phyloP scores from a whole-genome alignment of 2,888 invertebrate species.

The Hypolimnas misippus region DNA sequence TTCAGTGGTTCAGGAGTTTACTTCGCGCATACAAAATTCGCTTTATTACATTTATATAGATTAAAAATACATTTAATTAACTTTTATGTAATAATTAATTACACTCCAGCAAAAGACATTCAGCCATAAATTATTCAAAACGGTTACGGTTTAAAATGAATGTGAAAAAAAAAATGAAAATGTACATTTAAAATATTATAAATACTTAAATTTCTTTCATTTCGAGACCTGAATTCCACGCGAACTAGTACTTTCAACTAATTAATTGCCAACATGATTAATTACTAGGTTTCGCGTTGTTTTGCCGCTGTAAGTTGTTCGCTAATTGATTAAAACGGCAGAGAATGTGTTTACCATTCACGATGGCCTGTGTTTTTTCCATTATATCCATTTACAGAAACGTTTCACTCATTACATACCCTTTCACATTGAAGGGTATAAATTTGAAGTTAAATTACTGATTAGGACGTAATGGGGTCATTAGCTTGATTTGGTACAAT shows the following conservation, averaged over 20 bases:
- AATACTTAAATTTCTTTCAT: neutral
- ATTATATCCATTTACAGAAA: slow-evolving; percentile 37
- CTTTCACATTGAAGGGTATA: slow-evolving; percentile 39
- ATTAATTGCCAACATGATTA: slow-evolving; percentile 11
- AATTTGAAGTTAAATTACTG: slow-evolving; percentile 39
- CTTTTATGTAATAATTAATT: neutral
- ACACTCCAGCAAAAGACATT: neutral
- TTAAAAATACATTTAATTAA: neutral
- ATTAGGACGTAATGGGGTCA: slow-evolving; percentile 38
- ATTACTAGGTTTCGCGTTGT: slow-evolving; percentile 15
- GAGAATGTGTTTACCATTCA: slow-evolving; percentile 36
- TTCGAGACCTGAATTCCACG: neutral
- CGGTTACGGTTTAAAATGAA: neutral
- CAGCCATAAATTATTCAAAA: neutral
- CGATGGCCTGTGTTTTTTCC: slow-evolving; percentile 37
- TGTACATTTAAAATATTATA: neutral
- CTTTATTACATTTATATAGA: too few relatives aligned
- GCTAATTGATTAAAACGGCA: slow-evolving; percentile 33
- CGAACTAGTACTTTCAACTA: slow-evolving; percentile 10
- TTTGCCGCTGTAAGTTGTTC: slow-evolving; percentile 10
- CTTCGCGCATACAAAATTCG: too few relatives aligned
- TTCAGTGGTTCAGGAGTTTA: too few relatives aligned
- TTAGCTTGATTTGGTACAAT: slow-evolving; percentile 39
- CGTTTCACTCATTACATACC: slow-evolving; percentile 39
- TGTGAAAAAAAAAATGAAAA: neutral